Conservation (phyloP, 1,140 invertebrate species). For the Papilio aristodemus region DNA sequence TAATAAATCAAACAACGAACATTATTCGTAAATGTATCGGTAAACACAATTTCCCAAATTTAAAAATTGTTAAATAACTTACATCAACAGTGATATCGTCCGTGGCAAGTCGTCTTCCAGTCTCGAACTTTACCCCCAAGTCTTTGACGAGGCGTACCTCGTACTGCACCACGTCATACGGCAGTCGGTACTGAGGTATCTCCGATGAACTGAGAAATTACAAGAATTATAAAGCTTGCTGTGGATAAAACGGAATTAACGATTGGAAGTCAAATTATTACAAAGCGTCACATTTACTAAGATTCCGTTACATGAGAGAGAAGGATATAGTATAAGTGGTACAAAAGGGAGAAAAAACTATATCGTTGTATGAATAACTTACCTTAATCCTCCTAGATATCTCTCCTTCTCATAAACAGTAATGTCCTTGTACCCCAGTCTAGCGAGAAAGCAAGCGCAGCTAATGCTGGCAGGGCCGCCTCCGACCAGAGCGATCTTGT, state of each 20-base stretch:
- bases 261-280: neutral
- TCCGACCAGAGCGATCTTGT: slow-evolving; percentile 94
- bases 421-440: slow-evolving; percentile 94
- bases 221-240: slow-evolving; percentile 4
- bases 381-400: slow-evolving; percentile 94
- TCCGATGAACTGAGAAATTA: slow-evolving; percentile 89
- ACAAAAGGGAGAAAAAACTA: slow-evolving; percentile 11
- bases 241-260: slow-evolving; percentile 13
- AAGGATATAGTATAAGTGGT: neutral
- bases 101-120: slow-evolving; percentile 82
- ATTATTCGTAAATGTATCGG: no score
- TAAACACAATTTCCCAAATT: no score
- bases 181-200: slow-evolving; percentile 98
- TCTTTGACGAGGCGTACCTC: slow-evolving; percentile 96
- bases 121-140: slow-evolving; percentile 93
- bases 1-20: no score
- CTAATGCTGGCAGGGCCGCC: slow-evolving; percentile 98
- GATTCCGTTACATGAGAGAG: neutral
- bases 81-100: slow-evolving; percentile 88
- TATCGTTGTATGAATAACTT: slow-evolving; percentile 38
- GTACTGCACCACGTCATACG: slow-evolving; percentile 95
- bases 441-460: slow-evolving; percentile 96
- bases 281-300: neutral
- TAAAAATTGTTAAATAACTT: no score
- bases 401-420: slow-evolving; percentile 95